phyloP scores from a whole-genome alignment of 2,797 vertebrate genomes.

The Tiaroga cobitis region DNA sequence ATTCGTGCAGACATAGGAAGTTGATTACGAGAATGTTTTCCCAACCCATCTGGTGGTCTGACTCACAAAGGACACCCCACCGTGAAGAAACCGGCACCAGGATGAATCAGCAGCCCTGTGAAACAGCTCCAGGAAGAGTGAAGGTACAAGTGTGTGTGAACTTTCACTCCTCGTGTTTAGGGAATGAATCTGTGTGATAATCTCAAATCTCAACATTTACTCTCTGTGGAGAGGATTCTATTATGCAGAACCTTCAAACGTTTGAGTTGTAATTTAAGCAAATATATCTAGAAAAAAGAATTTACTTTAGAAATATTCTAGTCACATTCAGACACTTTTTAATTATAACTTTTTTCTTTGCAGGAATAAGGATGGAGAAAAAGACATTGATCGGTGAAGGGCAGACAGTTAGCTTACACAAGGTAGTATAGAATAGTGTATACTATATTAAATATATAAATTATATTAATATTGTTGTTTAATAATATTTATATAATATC shows the following conservation, averaged over 20 bases:
- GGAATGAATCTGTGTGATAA: conserved; percentile 59
- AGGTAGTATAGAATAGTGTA: too few species aligned
- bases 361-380: not conserved
- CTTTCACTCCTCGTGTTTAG: conserved; percentile 71
- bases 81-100: conserved; percentile 60
- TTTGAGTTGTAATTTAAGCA: not conserved
- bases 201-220: not conserved
- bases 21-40: conserved; percentile 68
- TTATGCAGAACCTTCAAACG: not conserved
- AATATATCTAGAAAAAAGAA: not conserved
- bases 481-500: not conserved
- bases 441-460: not conserved
- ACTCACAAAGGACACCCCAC: conserved; percentile 71
- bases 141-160: conserved; percentile 64
- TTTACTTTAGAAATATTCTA: not conserved
- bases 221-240: conserved; percentile 29
- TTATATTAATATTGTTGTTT: not conserved
- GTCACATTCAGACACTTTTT: not conserved
- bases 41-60: conserved; percentile 69
- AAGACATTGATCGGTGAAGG: not conserved
- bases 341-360: not conserved
- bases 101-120: conserved; percentile 73
- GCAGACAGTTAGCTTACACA: not conserved
- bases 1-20: conserved; percentile 37
- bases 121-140: conserved; percentile 53